Conservation (phyloP, 1,140 invertebrate genomes). For the Brachionus angularis region DNA sequence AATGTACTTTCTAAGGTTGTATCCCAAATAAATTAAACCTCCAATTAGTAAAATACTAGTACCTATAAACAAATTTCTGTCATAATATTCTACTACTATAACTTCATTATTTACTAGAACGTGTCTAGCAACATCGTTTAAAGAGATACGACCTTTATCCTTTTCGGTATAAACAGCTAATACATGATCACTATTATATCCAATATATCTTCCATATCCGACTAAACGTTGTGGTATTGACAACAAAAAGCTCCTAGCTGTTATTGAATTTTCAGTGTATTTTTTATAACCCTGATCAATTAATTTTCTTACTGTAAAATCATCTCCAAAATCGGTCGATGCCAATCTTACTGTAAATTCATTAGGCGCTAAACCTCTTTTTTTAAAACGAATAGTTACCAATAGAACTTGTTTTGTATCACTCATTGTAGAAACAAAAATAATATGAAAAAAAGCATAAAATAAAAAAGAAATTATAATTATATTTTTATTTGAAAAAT, state of each 20-base stretch:
- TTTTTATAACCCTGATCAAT: conserved; percentile 33
- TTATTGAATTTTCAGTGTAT: conserved; percentile 26
- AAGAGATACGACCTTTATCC: conserved; percentile 32
- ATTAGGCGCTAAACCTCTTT: conserved; percentile 27
- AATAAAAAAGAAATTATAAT: too few relatives aligned
- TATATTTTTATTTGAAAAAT: too few relatives aligned
- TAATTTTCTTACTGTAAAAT: not conserved
- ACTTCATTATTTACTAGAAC: conserved; percentile 42
- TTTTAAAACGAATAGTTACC: conserved; percentile 38
- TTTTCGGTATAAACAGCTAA: conserved; percentile 42
- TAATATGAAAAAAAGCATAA: too few relatives aligned
- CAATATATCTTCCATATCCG: conserved; percentile 37
- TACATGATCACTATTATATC: conserved; percentile 31
- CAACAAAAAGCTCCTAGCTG: conserved; percentile 30
- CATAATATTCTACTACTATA: conserved; percentile 42
- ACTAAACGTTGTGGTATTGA: conserved; percentile 31
- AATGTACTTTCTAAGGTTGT: conserved; percentile 40
- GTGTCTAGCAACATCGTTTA: conserved; percentile 36
- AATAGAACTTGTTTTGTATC: conserved; percentile 34
- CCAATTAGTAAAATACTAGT: not conserved
- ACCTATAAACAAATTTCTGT: conserved; percentile 28
- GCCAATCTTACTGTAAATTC: conserved; percentile 39
- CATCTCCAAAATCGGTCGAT: conserved; percentile 28
- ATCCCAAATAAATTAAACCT: conserved; percentile 11
- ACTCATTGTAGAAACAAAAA: too few relatives aligned